Evolutionary conservation across 1,140 invertebrate genomes (phyloP).

Genomic region (Ditylenchus dipsaci): DNA sequence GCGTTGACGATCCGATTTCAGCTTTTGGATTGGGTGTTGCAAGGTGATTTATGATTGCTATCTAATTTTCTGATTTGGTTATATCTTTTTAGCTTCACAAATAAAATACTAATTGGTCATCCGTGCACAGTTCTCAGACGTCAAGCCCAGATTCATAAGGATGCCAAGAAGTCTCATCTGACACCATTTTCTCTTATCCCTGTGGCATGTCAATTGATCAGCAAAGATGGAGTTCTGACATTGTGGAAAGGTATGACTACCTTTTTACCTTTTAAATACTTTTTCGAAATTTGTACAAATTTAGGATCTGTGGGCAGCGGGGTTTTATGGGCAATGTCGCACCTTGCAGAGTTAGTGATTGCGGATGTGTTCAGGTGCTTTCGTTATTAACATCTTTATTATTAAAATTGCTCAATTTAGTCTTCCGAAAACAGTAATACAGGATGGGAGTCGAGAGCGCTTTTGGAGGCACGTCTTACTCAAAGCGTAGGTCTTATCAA

Average conservation of each 20-base stretch:
- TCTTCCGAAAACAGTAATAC: constrained; percentile 31
- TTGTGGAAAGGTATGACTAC: constrained; percentile 37
- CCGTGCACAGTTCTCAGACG: constrained; percentile 23
- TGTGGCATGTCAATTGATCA: constrained; percentile 13
- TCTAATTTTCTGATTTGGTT: not conserved
- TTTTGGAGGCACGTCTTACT: constrained; percentile 38
- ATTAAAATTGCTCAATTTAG: not conserved
- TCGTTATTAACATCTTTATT: too few relatives aligned
- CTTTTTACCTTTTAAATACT: too few relatives aligned
- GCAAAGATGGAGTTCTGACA: constrained; percentile 31
- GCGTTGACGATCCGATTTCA: not conserved
- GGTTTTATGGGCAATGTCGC: constrained; percentile 32
- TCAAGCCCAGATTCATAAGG: constrained; percentile 27
- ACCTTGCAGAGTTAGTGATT: constrained; percentile 36
- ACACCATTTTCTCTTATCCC: constrained; percentile 18
- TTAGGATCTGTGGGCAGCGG: constrained; percentile 30
- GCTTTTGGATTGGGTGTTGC: not conserved
- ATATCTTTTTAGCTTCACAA: constrained; percentile 21
- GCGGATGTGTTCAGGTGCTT: constrained; percentile 32
- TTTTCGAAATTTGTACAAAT: too few relatives aligned
- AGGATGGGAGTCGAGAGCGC: constrained; percentile 41
- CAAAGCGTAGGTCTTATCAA: constrained; percentile 24
- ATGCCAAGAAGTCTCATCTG: constrained; percentile 10
- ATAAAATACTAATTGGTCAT: constrained; percentile 19
- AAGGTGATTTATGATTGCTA: not conserved